Evolutionary conservation across 2,888 invertebrate genomes (phyloP), one percentile per base, ranked within the genome.

Genomic region (Onthophagus sagittarius): DNA sequence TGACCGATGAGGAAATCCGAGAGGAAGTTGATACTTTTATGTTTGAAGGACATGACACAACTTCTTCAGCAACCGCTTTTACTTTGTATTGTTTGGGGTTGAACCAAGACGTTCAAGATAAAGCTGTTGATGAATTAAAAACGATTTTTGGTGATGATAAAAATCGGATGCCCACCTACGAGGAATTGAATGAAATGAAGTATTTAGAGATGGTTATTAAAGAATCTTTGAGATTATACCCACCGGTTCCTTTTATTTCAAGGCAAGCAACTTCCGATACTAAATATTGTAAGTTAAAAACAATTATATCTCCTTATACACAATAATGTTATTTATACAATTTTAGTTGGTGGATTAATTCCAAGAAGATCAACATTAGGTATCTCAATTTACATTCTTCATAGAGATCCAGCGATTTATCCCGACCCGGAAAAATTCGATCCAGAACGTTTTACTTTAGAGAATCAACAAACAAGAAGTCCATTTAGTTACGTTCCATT

Each of bases 1-100:
- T 90, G 86, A 81, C 96, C 94, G 65, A 97, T 70, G 67, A 75
- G 88, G 32, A 91, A 89, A 0, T 78, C 32, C 70, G 76, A 13
- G 73, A 78, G 53, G 78, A 78, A 73, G 78, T 77, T 0, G 77
- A 78, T 69, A 77, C 78, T 0, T 78, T 78, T 63, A 77, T 78
- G 78, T 78, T 78, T 71, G 78, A 75, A 78, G 79, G 79, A 11
- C 78, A 79, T 62, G 80, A 80, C 53, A 80, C 80, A n/a, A 77
- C 78, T 11, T 74, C 78, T 7, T 71, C 77, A 14, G 78, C 76
- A 4, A 70, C 77, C 5, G 74, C 77, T 32, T 80, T 79, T 69
- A 63, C 74, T 5, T 69, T 78, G 13, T 79, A 76, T 15, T 76
- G 75, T 7, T 33, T 80, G 5, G 74, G 79, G 5, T 72, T 70